Evolutionary conservation across 2,888 invertebrate species (phyloP).

Genomic region (Eilema depressum): DNA sequence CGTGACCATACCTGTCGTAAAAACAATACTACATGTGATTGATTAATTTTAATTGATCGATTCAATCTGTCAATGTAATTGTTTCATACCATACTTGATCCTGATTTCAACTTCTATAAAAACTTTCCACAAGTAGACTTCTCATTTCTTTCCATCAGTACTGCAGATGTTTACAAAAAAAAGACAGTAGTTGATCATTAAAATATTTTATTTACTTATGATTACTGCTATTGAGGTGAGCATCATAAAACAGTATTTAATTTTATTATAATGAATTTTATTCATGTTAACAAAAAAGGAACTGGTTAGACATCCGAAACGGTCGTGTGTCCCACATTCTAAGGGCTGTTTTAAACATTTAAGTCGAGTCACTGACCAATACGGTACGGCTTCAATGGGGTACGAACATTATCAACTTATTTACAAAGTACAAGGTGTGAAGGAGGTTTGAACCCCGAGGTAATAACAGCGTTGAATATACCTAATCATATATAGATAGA

Average conservation of each 20-base stretch:
- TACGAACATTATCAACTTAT: conserved; percentile 76
- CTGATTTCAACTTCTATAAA: background rate
- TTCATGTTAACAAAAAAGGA: background rate
- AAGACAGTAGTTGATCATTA: background rate
- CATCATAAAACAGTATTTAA: background rate
- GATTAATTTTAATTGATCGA: too few species aligned
- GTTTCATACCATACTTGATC: too few species aligned
- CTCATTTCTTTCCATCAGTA: background rate
- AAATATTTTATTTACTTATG: background rate
- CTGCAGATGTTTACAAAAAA: background rate
- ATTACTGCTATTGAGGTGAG: too few species aligned
- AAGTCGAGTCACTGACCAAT: conserved; percentile 79
- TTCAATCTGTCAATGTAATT: too few species aligned
- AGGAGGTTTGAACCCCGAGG: conserved; percentile 50
- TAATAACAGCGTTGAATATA: conserved; percentile 30
- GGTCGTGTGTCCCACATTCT: conserved; percentile 64
- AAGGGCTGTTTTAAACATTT: conserved; percentile 75
- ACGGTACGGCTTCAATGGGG: conserved; percentile 71
- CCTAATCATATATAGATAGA: conserved; percentile 28
- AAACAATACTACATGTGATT: too few species aligned
- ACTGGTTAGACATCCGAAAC: conserved; percentile 26
- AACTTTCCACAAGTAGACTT: background rate
- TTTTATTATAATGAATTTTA: background rate
- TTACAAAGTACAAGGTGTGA: conserved; percentile 83
- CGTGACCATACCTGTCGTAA: too few species aligned